Conservation (phyloP, 2,797 vertebrate species). For the Sciaenops ocellatus region DNA sequence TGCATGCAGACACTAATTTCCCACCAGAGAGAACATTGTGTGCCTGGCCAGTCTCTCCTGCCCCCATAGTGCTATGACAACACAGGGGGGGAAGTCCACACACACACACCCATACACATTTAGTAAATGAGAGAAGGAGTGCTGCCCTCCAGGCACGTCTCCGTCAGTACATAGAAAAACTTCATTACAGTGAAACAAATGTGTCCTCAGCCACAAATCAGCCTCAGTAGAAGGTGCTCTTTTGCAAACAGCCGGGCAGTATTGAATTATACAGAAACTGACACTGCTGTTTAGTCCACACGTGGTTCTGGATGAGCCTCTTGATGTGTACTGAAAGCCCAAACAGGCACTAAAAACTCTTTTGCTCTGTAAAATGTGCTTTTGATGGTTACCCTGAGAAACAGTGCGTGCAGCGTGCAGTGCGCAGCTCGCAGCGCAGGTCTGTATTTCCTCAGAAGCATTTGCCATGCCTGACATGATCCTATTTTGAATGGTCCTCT, state of each 20-base stretch:
- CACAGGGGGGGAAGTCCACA: constrained; percentile 11
- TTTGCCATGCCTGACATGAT: constrained; percentile 74
- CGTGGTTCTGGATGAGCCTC: constrained; percentile 48
- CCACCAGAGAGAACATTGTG: constrained; percentile 73
- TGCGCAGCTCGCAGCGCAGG: constrained; percentile 15
- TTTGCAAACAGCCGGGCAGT: constrained; percentile 23
- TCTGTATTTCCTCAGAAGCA: constrained; percentile 62
- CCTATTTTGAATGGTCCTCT: constrained; percentile 79
- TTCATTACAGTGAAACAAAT: constrained; percentile 67
- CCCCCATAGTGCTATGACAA: constrained; percentile 47
- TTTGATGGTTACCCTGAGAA: constrained; percentile 60
- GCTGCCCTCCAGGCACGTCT: constrained; percentile 46
- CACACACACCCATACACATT: constrained; percentile 16
- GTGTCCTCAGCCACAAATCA: constrained; percentile 46
- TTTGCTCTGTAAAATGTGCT: constrained; percentile 55
- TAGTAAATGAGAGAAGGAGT: constrained; percentile 26
- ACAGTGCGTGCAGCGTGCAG: neutral
- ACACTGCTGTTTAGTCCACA: constrained; percentile 27
- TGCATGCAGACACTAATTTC: constrained; percentile 74
- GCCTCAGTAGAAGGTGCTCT: constrained; percentile 29
- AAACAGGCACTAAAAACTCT: constrained; percentile 58
- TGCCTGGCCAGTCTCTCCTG: constrained; percentile 49
- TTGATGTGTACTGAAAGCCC: constrained; percentile 59
- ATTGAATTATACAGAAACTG: constrained; percentile 45
- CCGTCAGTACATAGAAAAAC: constrained; percentile 56